A percentile compares a stretch with the other conserved stretches of the same genome.
Evolutionary conservation across 2,797 vertebrate genomes (phyloP).

Genomic region (Cirrhinus molitorella): DNA sequence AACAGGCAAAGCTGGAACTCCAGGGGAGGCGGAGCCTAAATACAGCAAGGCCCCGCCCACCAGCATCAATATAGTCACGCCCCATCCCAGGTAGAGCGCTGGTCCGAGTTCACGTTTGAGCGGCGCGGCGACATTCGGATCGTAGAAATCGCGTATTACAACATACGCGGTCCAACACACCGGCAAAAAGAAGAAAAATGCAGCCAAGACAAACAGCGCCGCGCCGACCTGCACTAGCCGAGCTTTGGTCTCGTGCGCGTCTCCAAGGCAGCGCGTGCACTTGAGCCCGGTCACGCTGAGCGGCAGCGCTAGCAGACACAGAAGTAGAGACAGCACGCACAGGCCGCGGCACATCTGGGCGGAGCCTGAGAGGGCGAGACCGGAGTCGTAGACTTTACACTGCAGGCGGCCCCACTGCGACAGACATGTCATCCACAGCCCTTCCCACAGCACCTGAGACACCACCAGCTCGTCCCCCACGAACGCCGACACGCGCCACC

Average conservation of each 20-base stretch:
- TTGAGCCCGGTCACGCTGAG: slow-evolving; percentile 76
- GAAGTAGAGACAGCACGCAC: slow-evolving; percentile 75
- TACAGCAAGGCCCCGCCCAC: slow-evolving; percentile 75
- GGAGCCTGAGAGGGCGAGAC: slow-evolving; percentile 80
- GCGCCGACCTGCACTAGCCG: slow-evolving; percentile 69
- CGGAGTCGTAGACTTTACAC: slow-evolving; percentile 92
- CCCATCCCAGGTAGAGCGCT: slow-evolving; percentile 79
- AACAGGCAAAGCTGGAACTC: slow-evolving; percentile 60
- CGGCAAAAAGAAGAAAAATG: slow-evolving; percentile 73
- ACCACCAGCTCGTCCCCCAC: slow-evolving; percentile 80
- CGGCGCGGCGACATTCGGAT: slow-evolving; percentile 71
- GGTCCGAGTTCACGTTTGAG: slow-evolving; percentile 80
- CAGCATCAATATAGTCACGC: slow-evolving; percentile 72
- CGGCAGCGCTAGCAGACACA: slow-evolving; percentile 74
- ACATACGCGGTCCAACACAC: slow-evolving; percentile 74
- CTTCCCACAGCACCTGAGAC: slow-evolving; percentile 91
- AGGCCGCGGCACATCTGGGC: slow-evolving; percentile 72
- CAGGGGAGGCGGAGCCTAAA: slow-evolving; percentile 68
- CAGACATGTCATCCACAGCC: slow-evolving; percentile 94
- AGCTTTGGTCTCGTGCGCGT: slow-evolving; percentile 70
- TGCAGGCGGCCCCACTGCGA: slow-evolving; percentile 91
- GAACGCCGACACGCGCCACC: slow-evolving; percentile 79
- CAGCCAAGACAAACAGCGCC: slow-evolving; percentile 68
- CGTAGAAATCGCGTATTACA: slow-evolving; percentile 77
- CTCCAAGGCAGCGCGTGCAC: slow-evolving; percentile 77